Conservation (phyloP, 2,113 vertebrate species). For the Saccopteryx leptura region DNA sequence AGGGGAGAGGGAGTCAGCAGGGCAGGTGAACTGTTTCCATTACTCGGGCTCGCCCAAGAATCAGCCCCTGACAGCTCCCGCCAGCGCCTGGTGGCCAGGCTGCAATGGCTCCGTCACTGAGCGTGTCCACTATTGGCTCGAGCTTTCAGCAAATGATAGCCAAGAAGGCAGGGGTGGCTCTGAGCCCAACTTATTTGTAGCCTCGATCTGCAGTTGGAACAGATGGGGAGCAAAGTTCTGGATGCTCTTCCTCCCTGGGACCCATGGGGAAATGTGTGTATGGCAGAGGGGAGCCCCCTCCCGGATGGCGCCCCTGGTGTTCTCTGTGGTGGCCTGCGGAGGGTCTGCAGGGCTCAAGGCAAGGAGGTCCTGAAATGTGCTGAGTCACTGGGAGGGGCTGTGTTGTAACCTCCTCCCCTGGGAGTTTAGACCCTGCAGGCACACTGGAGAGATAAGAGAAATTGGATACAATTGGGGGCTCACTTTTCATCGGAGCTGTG, state of each 20-base stretch:
- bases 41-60: conserved; percentile 76
- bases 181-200: conserved; percentile 73
- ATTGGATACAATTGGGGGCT: background rate
- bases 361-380: rapidly evolving
- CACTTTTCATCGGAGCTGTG: background rate
- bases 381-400: background rate
- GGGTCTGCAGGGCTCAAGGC: background rate
- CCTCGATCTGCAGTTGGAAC: conserved; percentile 53
- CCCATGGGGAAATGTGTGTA: background rate
- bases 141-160: background rate
- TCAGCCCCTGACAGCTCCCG: conserved; percentile 80
- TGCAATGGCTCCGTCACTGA: background rate
- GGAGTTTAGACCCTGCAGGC: background rate
- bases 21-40: conserved; percentile 83
- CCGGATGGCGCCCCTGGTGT: background rate
- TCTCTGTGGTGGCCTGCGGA: background rate
- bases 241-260: background rate
- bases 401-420: rapidly evolving
- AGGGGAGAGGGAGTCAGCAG: background rate
- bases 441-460: background rate
- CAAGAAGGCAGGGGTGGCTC: conserved; percentile 60
- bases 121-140: rapidly evolving
- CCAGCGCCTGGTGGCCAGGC: background rate
- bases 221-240: rapidly evolving
- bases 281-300: background rate